Evolutionary conservation across 2,113 vertebrate genomes (phyloP), one percentile per base, ranked within the genome.

Genomic region (Bucco capensis): DNA sequence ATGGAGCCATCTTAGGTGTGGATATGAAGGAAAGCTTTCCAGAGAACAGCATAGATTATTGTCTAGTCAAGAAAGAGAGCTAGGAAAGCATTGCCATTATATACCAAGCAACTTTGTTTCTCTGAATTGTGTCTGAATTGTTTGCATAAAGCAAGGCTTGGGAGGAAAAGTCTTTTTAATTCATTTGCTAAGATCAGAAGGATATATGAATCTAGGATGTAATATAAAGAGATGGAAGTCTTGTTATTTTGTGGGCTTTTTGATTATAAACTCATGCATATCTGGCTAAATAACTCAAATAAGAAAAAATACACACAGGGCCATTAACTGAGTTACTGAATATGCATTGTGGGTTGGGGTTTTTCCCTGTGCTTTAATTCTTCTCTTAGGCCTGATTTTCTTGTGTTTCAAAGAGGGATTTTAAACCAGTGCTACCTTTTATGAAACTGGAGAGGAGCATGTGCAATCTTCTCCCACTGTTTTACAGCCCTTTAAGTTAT

Each of bases 351-450:
- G n/a, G n/a, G n/a, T n/a, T 49, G 28, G 25, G 46, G 44, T 51
- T 56, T 37, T 66, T 12, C 19, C 56, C 25, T 25, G 82, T 61
- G n/a, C n/a, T 62, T 61, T 57, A 23, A 12, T 61, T 67, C 44
- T 91, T 78, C 77, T 64, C 42, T 81, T 54, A 71, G 18, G 21
- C 76, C 56, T 92, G 14, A 71, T 74, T 70, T 46, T 71, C n/a
- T 89, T 85, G 88, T 49, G 14, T 70, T 79, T 92, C 72, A 74
- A 75, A 66, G n/a, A n/a, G n/a, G n/a, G n/a, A n/a, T n/a, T n/a
- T n/a, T n/a, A n/a, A n/a, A n/a, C n/a, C n/a, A n/a, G 18, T 93
- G 69, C 53, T 93, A 6, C 44, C 49, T 94, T 80, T 73, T 71
- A 56, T 3, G 50, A 60, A 84, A 56, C 38, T 49, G 61, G 37